Evolutionary conservation across 2,888 invertebrate species (phyloP), one percentile per base, ranked within the genome.

Genomic region (Leptinotarsa haldemani): DNA sequence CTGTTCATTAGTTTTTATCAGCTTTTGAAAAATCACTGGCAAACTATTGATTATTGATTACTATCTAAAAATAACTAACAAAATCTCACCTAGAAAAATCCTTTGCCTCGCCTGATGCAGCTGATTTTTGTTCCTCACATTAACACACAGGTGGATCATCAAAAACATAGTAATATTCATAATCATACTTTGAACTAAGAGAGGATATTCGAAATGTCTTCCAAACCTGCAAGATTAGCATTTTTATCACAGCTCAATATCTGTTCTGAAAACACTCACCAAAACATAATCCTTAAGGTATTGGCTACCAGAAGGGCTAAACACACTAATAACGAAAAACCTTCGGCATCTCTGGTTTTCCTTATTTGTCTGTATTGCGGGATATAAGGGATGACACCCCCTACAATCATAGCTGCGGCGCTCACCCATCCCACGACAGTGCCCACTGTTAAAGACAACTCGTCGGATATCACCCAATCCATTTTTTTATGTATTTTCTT

Each of bases 131-230:
- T 94, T 94, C 83, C 94, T 92, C 78, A 97, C 94, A 85, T 90
- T 91, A 40, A 98, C 95, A 90, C 98, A 98, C 66, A 98, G 89
- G 87, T 97, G 95, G 79, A 98, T 94, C 96, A 99, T 96, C 72
- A 93, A 90, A 88, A 98, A 92, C 99, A 99, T 99, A 80, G 97
- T 95, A 73, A 95, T 86, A 85, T 96, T 98, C 99, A 99, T 99
- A 73, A 99, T 93, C 85, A 99, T 92, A 89, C 98, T 99, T 90
- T 99, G 99, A 76, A 97, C 91, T 81, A 99, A 91, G 78, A 99
- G 90, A 73, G 99, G 98, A 85, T 95, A 90, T 89, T 99, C 99
- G 90, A 96, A 99, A 80, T 94, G 94, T 89, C 96, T 97, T 79
- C 99, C 99, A 92, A 99, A 99, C 99, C 99, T 99, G 73, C 61